Percentiles rank a stretch among this genome's conserved stretches.
These are phyloP conservation scores for Caenorhabditis uteleia DNA, from an alignment of 2,888 invertebrate genomes.

Conservation along the genomic window DNA sequence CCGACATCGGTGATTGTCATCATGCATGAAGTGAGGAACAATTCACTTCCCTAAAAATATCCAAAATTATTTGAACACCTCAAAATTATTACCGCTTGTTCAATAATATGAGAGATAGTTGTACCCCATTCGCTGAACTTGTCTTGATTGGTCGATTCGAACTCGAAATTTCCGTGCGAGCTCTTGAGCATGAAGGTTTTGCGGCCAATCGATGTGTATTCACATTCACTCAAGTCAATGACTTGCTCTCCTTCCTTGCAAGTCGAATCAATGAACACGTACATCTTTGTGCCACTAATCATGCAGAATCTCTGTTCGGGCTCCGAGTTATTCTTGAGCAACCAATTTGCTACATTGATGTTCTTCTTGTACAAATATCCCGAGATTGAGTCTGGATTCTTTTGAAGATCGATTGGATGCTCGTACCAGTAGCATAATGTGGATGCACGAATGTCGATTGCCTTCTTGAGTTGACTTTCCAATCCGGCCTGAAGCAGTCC, in stretches of 20 bases:
- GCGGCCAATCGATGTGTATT: slow-evolving; percentile 1
- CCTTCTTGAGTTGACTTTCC: slow-evolving; percentile 11
- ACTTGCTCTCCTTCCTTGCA: slow-evolving; percentile 49
- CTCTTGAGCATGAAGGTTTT: slow-evolving; percentile 13
- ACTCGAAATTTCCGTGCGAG: slow-evolving; percentile 10
- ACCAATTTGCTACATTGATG: slow-evolving; percentile 14
- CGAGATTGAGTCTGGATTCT: slow-evolving; percentile 1
- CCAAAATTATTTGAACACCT: not conserved
- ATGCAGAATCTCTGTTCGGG: slow-evolving; percentile 30
- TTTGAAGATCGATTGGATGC: slow-evolving; percentile 4
- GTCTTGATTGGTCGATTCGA: slow-evolving; percentile 15
- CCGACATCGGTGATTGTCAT: slow-evolving; percentile 1
- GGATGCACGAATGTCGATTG: slow-evolving; percentile 7
- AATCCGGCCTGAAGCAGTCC: slow-evolving; percentile 27
- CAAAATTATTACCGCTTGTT: slow-evolving; percentile 3
- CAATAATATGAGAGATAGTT: slow-evolving; percentile 1
- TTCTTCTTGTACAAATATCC: slow-evolving; percentile 26
- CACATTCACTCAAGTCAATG: slow-evolving; percentile 30
- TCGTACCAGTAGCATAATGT: slow-evolving; percentile 22
- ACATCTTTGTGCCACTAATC: slow-evolving; percentile 53
- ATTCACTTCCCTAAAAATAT: not conserved
- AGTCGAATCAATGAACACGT: slow-evolving; percentile 58
- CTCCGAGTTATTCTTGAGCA: slow-evolving; percentile 17
- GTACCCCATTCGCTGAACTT: slow-evolving; percentile 13
- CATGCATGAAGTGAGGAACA: slow-evolving; percentile 11